phyloP scores from a whole-genome alignment of 2,888 invertebrate genomes.

The Leucania comma region DNA sequence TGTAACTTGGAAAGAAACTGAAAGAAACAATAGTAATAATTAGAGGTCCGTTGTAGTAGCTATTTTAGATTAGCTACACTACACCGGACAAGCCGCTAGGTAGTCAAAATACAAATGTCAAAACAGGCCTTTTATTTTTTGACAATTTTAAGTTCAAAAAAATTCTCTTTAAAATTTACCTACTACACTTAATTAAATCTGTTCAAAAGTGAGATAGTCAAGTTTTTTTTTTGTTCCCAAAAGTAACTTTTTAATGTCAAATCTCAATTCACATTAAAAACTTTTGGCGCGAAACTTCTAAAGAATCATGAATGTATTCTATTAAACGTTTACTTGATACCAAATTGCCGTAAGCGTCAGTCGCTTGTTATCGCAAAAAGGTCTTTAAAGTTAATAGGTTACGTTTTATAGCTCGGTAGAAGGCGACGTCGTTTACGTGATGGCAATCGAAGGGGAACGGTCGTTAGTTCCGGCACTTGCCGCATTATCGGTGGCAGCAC shows the following conservation, averaged over 20 bases:
- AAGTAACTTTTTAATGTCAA: slow-evolving; percentile 18
- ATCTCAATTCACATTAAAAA: slow-evolving; percentile 39
- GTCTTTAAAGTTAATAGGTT: slow-evolving; percentile 71
- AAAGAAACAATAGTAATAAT: no score
- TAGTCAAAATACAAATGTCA: no score
- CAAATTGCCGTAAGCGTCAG: slow-evolving; percentile 72
- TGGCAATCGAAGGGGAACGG: slow-evolving; percentile 61
- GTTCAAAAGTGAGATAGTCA: not conserved
- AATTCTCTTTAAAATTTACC: no score
- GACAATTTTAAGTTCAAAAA: no score
- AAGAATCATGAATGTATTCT: slow-evolving; percentile 50
- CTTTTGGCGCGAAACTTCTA: slow-evolving; percentile 60
- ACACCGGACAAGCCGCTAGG: no score
- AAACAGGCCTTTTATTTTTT: no score
- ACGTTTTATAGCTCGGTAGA: slow-evolving; percentile 78
- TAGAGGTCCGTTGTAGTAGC: no score
- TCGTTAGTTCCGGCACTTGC: slow-evolving; percentile 78
- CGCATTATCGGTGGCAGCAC: slow-evolving; percentile 77
- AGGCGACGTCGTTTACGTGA: slow-evolving; percentile 67
- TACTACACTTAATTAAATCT: not conserved
- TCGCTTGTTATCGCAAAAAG: slow-evolving; percentile 68
- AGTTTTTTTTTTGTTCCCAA: not conserved
- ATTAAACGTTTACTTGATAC: slow-evolving; percentile 42
- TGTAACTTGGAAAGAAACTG: no score
- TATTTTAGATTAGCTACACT: no score